Percentiles rank a stretch among this genome's conserved stretches.
These are phyloP conservation scores for Darwinula stevensoni DNA, from an alignment of 2,888 invertebrate genomes.

Conservation along the genomic window DNA sequence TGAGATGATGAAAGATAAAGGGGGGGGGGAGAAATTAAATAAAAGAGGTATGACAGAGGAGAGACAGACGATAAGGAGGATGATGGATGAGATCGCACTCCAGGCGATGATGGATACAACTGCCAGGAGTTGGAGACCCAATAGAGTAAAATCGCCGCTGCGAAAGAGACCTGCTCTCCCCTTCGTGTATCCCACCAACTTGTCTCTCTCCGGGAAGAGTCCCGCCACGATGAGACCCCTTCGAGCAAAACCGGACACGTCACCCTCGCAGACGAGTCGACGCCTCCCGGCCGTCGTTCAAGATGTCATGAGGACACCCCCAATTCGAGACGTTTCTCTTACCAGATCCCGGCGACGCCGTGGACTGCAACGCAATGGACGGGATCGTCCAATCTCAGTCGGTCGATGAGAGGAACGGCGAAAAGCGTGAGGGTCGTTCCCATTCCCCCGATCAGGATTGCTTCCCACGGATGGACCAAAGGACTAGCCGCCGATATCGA, in stretches of 20 bases:
- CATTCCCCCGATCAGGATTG: not conserved
- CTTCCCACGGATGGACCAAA: constrained; percentile 1
- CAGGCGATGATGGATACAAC: constrained; percentile 37
- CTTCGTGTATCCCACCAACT: constrained; percentile 44
- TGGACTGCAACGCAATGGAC: not conserved
- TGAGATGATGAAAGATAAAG: no score
- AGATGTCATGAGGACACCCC: constrained; percentile 19
- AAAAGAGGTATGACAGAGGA: no score
- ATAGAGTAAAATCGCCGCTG: constrained; percentile 55
- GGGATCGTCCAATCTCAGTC: constrained; percentile 1
- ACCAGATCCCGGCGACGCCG: not conserved
- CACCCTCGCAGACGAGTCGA: no score
- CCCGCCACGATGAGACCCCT: constrained; percentile 59
- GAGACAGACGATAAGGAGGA: no score
- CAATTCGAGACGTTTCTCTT: not conserved
- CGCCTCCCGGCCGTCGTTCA: not conserved
- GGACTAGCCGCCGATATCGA: constrained; percentile 37
- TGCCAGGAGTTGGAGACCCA: constrained; percentile 48
- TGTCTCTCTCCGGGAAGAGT: constrained; percentile 55
- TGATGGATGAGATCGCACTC: constrained; percentile 37
- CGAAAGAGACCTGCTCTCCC: constrained; percentile 19
- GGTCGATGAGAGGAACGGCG: not conserved
- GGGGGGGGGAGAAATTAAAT: no score
- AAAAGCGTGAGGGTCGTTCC: not conserved
- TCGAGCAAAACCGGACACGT: not conserved